phyloP scores from a whole-genome alignment of 2,888 invertebrate genomes.

The Imbricaverruca yamaguchii region DNA sequence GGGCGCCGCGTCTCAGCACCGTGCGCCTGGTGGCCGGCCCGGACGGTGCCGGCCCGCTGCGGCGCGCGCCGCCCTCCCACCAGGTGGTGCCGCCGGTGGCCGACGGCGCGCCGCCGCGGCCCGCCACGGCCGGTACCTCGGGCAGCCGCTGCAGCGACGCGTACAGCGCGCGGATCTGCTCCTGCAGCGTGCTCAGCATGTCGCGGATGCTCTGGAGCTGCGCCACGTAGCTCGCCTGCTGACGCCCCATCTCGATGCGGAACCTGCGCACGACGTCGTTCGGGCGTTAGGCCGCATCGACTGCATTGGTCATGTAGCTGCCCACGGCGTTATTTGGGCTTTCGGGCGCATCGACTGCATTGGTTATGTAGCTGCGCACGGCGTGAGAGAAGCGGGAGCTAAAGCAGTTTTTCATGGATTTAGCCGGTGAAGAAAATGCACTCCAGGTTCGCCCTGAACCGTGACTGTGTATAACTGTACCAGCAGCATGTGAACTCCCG shows the following conservation, averaged over 20 bases:
- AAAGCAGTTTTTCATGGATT: too few relatives aligned
- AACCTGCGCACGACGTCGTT: too few relatives aligned
- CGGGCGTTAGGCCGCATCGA: background rate
- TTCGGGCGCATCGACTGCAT: too few relatives aligned
- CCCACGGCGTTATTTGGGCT: too few relatives aligned
- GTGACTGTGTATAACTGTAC: too few relatives aligned
- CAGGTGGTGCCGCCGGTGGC: conserved; percentile 11
- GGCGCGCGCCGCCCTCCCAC: conserved; percentile 16
- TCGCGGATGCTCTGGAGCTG: conserved; percentile 53
- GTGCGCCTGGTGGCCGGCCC: conserved; percentile 20
- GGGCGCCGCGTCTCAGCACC: conserved; percentile 3
- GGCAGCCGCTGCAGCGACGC: conserved; percentile 37
- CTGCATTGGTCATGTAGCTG: too few relatives aligned
- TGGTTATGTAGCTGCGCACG: too few relatives aligned
- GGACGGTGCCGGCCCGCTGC: conserved; percentile 7
- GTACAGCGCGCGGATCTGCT: conserved; percentile 51
- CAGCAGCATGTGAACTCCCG: too few relatives aligned
- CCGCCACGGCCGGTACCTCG: conserved; percentile 39
- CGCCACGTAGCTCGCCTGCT: conserved; percentile 32
- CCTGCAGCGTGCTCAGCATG: conserved; percentile 57
- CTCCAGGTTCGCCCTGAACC: too few relatives aligned
- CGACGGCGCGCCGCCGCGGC: conserved; percentile 7
- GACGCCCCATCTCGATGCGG: background rate
- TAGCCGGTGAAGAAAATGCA: too few relatives aligned
- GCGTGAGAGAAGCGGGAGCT: too few relatives aligned